phyloP scores from a whole-genome alignment of 2,113 vertebrate species.

The Chloebia gouldiae region DNA sequence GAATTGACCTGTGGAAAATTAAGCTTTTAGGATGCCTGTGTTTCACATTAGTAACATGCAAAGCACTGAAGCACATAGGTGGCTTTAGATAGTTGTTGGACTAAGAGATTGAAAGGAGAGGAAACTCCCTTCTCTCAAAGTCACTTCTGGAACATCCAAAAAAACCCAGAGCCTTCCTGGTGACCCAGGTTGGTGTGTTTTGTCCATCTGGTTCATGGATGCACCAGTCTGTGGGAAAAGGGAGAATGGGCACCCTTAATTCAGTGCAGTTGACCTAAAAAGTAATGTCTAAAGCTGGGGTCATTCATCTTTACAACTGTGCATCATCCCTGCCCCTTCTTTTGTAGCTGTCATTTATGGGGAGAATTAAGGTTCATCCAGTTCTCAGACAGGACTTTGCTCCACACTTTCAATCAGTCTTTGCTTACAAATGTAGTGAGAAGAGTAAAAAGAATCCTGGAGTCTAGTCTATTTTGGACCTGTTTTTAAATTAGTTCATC shows the following conservation, averaged over 20 bases:
- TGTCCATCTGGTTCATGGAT: background rate
- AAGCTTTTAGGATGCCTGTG: background rate
- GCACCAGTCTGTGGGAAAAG: background rate
- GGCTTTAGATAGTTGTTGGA: background rate
- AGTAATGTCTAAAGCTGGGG: background rate
- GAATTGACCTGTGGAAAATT: background rate
- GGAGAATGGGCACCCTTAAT: background rate
- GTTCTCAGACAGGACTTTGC: background rate
- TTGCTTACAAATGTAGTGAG: background rate
- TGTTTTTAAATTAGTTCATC: background rate
- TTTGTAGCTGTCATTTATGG: fast-evolving
- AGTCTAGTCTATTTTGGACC: background rate
- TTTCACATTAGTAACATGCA: background rate
- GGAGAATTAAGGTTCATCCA: background rate
- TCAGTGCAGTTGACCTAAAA: background rate
- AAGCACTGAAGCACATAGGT: background rate
- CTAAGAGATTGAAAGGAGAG: background rate
- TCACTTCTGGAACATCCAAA: background rate
- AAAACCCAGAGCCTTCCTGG: background rate
- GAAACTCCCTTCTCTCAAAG: background rate
- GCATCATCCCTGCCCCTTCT: background rate
- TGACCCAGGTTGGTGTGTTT: background rate
- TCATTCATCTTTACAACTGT: background rate
- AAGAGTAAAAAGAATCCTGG: background rate
- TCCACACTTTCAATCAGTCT: background rate